Percentiles rank a stretch among this genome's conserved stretches.
Conservation (phyloP, 1,140 invertebrate species). For the Bombus breviceps region DNA sequence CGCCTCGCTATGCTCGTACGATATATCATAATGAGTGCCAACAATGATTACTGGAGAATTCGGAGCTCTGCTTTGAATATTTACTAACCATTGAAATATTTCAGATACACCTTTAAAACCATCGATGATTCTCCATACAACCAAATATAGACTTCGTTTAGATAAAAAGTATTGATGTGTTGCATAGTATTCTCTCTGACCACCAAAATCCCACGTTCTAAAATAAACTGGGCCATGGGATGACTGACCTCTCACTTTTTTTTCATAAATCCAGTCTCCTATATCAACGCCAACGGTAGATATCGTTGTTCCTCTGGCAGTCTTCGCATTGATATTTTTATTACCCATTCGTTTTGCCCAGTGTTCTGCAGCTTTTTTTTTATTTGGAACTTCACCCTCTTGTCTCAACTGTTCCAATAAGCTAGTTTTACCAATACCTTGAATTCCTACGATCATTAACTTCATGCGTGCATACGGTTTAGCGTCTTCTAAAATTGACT, state of each 20-base stretch:
- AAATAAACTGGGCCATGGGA: conserved; percentile 96
- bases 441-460: conserved; percentile 98
- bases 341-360: conserved; percentile 98
- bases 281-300: conserved; percentile 99
- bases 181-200: conserved; percentile 97
- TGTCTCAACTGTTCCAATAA: conserved; percentile 93
- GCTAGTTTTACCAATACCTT: conserved; percentile 92
- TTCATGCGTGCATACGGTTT: conserved; percentile 98
- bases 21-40: conserved; percentile 96
- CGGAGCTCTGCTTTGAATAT: conserved; percentile 96
- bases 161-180: conserved; percentile 99
- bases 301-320: conserved; percentile 90
- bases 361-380: conserved; percentile 91
- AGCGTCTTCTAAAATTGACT: conserved; percentile 94
- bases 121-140: conserved; percentile 97
- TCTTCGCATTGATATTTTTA: conserved; percentile 90
- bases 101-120: conserved; percentile 95
- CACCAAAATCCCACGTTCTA: conserved; percentile 99
- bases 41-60: conserved; percentile 97
- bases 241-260: conserved; percentile 87
- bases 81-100: conserved; percentile 97
- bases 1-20: conserved; percentile 90
- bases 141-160: conserved; percentile 96
- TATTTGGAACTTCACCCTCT: conserved; percentile 90
- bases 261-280: conserved; percentile 96